Percentiles rank a stretch among this genome's conserved stretches.
Evolutionary conservation across 2,113 vertebrate genomes (phyloP).

Genomic region (Tetraodon nigroviridis): DNA sequence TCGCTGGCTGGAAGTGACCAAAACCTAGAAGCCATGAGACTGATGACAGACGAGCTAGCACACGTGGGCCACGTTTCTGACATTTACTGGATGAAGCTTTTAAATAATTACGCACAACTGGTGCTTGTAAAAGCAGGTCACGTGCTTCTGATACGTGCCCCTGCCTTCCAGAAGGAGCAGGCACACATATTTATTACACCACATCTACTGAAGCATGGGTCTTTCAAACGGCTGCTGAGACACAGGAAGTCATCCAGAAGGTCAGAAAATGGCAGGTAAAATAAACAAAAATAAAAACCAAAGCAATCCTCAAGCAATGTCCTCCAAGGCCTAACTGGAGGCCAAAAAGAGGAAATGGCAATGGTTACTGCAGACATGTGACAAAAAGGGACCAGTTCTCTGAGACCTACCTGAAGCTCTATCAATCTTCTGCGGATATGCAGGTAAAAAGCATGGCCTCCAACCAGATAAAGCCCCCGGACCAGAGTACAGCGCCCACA

Average conservation of each 20-base stretch:
- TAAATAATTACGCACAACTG: slow-evolving; percentile 45
- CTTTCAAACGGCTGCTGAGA: slow-evolving; percentile 71
- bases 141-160: no score
- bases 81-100: not conserved
- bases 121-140: slow-evolving; percentile 59
- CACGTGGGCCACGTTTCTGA: not conserved
- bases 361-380: slow-evolving; percentile 46
- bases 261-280: slow-evolving; percentile 56
- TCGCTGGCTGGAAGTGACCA: slow-evolving; percentile 7
- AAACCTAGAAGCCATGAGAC: not conserved
- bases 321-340: slow-evolving; percentile 57
- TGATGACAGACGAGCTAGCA: no score
- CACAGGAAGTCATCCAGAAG: slow-evolving; percentile 64
- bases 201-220: slow-evolving; percentile 75
- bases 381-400: slow-evolving; percentile 17
- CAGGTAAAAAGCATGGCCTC: no score
- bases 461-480: no score
- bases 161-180: slow-evolving; percentile 68
- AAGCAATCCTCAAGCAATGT: slow-evolving; percentile 43
- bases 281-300: slow-evolving; percentile 24
- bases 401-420: no score
- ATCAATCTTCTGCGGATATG: no score
- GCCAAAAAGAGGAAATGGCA: slow-evolving; percentile 36
- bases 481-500: no score
- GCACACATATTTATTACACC: slow-evolving; percentile 70